These are phyloP conservation scores for Saturnia japonica DNA, from an alignment of 2,888 invertebrate genomes.

Conservation along the genomic window DNA sequence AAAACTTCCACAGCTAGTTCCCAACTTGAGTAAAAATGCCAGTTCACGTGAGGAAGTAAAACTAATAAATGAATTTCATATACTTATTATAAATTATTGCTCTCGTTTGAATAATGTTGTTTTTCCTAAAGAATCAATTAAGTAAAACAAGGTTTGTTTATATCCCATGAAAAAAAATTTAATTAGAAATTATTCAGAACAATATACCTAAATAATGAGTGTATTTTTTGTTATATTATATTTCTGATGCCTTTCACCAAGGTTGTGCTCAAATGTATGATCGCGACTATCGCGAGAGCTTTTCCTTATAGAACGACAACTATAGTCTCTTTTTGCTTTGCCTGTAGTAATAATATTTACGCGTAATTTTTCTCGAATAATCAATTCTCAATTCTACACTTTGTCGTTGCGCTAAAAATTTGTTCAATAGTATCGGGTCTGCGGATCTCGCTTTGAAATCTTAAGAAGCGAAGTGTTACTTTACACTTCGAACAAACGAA, in stretches of 20 bases:
- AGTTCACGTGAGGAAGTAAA: neutral
- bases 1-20: neutral
- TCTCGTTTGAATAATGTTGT: neutral
- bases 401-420: neutral
- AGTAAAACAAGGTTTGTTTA: too few relatives aligned
- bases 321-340: too few relatives aligned
- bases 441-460: conserved; percentile 18
- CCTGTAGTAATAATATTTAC: too few relatives aligned
- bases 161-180: too few relatives aligned
- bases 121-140: too few relatives aligned
- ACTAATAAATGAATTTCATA: neutral
- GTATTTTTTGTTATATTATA: too few relatives aligned
- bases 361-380: neutral
- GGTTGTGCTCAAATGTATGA: too few relatives aligned
- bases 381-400: neutral
- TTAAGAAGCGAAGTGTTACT: conserved; percentile 34
- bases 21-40: neutral
- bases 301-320: too few relatives aligned
- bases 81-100: neutral
- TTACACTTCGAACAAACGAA: conserved; percentile 36
- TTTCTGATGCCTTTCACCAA: too few relatives aligned
- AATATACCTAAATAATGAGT: too few relatives aligned
- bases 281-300: too few relatives aligned
- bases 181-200: too few relatives aligned
- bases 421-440: neutral